These are phyloP conservation scores for Caloenas nicobarica DNA, from an alignment of 2,113 vertebrate genomes.

Conservation along the genomic window DNA sequence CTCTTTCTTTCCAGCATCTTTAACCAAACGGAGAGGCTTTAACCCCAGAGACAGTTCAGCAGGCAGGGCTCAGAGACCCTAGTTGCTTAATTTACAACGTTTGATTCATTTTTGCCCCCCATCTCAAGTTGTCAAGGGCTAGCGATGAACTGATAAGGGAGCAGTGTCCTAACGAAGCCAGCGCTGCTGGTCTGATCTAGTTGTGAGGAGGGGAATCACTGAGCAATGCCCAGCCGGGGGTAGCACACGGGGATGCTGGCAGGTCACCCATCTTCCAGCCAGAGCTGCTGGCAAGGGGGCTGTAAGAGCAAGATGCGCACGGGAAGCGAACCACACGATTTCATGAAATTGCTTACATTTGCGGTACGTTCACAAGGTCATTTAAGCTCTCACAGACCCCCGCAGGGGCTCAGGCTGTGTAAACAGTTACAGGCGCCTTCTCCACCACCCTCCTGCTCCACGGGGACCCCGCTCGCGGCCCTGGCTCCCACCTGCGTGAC, in stretches of 20 bases:
- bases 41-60: neutral
- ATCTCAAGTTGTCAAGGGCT: neutral
- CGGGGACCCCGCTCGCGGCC: rapidly evolving
- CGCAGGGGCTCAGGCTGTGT: no score
- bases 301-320: neutral
- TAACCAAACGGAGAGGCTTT: neutral
- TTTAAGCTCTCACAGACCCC: neutral
- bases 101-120: neutral
- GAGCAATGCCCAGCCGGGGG: neutral
- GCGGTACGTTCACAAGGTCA: rapidly evolving
- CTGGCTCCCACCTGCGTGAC: constrained; percentile 76
- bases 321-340: neutral
- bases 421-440: rapidly evolving
- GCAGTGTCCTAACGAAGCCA: neutral
- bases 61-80: neutral
- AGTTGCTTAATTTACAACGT: neutral
- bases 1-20: neutral
- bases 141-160: neutral
- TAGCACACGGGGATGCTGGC: neutral
- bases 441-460: neutral
- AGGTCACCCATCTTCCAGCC: neutral
- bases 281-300: neutral
- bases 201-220: neutral
- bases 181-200: neutral
- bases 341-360: neutral